Conservation (phyloP, 2,113 vertebrate species). For the Scomber scombrus region DNA sequence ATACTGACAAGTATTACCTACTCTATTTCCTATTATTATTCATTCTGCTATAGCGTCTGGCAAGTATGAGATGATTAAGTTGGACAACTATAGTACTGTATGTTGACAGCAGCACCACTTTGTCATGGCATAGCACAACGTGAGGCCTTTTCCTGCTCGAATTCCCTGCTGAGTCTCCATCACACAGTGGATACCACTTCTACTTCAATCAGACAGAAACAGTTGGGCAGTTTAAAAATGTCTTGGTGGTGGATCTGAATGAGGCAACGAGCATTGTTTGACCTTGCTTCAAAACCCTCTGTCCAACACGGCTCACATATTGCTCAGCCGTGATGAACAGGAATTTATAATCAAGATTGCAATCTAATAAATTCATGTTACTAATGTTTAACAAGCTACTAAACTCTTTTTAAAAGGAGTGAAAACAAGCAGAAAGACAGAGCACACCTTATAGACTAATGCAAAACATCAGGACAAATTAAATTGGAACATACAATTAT, state of each 20-base stretch:
- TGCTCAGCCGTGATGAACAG: background rate
- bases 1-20: constrained; percentile 40
- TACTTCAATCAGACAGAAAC: constrained; percentile 12
- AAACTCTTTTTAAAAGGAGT: background rate
- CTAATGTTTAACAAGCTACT: background rate
- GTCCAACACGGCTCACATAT: too few relatives aligned
- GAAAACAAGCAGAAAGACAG: background rate
- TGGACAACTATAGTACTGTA: constrained; percentile 42
- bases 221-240: constrained; percentile 8
- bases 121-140: constrained; percentile 35
- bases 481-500: too few relatives aligned
- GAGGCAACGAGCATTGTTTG: background rate
- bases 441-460: background rate
- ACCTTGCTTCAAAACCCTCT: background rate
- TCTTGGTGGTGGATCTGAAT: background rate
- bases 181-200: constrained; percentile 43
- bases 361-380: background rate
- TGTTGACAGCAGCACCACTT: constrained; percentile 63
- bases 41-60: constrained; percentile 14
- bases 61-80: constrained; percentile 57
- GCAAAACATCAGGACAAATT: too few relatives aligned
- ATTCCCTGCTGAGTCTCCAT: constrained; percentile 48
- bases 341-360: too few relatives aligned
- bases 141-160: constrained; percentile 10
- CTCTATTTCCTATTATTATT: constrained; percentile 54